Evolutionary conservation across 2,888 invertebrate genomes (phyloP).

Genomic region (Pelosia muscerda): DNA sequence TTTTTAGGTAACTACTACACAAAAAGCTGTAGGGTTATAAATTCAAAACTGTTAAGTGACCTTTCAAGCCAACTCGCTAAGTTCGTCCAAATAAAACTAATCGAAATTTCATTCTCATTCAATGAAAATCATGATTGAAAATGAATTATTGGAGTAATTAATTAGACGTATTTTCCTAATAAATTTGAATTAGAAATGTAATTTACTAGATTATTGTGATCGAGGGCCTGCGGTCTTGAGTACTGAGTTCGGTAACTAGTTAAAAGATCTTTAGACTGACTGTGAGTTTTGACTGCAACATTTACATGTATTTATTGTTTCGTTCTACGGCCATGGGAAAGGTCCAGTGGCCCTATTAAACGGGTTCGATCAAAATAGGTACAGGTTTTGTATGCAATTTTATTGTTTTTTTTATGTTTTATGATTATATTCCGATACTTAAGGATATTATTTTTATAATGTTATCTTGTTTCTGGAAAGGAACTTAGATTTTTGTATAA

Average conservation of each 20-base stretch:
- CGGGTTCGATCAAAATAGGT: constrained; percentile 51
- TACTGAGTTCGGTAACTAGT: neutral
- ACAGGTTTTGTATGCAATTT: constrained; percentile 45
- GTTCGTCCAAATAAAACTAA: no score
- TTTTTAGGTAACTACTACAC: no score
- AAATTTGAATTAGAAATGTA: neutral
- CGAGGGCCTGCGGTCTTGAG: neutral
- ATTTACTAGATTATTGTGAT: neutral
- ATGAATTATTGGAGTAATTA: neutral
- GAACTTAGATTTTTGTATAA: neutral
- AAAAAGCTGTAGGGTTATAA: no score
- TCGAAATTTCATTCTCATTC: no score
- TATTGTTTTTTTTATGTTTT: constrained; percentile 36
- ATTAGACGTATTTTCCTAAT: neutral
- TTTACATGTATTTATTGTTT: constrained; percentile 59
- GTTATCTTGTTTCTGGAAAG: constrained; percentile 14
- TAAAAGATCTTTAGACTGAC: neutral
- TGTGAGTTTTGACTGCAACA: constrained; percentile 19
- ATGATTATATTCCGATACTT: constrained; percentile 35
- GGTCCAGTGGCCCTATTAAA: constrained; percentile 58
- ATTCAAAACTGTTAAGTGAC: no score
- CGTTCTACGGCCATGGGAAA: constrained; percentile 71
- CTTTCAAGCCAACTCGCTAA: no score
- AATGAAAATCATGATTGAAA: no score
- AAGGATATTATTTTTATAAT: constrained; percentile 22